These are phyloP conservation scores for Babylonia areolata DNA, from an alignment of 1,140 invertebrate species.

Conservation along the genomic window DNA sequence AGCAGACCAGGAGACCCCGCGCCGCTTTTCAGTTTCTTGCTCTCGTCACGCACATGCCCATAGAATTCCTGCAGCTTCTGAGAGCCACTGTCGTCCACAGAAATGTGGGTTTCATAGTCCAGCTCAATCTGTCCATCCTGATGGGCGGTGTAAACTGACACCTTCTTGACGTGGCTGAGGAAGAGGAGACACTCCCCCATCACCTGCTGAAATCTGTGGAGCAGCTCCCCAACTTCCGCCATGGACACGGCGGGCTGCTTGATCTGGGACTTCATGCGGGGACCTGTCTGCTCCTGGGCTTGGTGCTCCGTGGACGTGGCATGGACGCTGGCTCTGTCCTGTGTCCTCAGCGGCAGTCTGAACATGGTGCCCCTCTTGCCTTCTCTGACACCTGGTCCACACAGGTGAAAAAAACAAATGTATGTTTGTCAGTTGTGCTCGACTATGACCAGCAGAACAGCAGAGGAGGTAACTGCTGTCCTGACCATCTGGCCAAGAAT, in stretches of 20 bases:
- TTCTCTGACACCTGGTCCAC: neutral
- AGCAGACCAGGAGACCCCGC: neutral
- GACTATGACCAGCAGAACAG: no score
- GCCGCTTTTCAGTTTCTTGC: neutral
- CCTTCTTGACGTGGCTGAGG: constrained; percentile 24
- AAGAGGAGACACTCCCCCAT: constrained; percentile 8
- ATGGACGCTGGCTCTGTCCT: neutral
- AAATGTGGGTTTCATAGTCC: constrained; percentile 6
- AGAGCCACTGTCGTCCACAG: neutral
- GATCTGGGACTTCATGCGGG: neutral
- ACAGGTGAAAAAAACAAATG: no score
- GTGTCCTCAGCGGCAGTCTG: constrained; percentile 10
- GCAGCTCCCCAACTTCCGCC: neutral
- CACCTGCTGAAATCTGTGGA: neutral
- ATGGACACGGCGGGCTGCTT: neutral
- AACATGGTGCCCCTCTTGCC: neutral
- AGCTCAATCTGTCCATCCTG: neutral
- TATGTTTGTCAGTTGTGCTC: no score
- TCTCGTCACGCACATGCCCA: constrained; percentile 9
- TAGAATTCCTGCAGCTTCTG: neutral
- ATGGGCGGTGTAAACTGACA: neutral
- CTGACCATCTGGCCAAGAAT: no score
- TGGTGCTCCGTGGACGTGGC: neutral
- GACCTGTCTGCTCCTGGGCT: no score
- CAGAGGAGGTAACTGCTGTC: no score